Evolutionary conservation across 2,888 invertebrate species (phyloP), one percentile per base, ranked within the genome.

Genomic region (Pyrgus malvae): DNA sequence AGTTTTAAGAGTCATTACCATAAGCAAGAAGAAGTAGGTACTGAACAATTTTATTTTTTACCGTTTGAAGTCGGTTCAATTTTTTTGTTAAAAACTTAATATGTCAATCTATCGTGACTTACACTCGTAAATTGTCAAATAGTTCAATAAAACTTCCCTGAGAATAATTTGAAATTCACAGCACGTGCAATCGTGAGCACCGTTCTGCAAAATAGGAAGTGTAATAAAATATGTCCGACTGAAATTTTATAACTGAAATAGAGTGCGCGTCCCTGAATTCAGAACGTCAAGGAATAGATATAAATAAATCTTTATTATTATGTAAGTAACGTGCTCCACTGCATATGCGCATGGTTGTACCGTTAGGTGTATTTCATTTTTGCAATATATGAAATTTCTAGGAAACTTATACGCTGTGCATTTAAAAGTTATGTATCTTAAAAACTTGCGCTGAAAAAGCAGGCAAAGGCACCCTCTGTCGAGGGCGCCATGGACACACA

Each of bases 91-190:
- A n/a, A n/a, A n/a, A n/a, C n/a, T n/a, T n/a, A n/a, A n/a, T n/a
- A 37, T 53, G 44, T 37, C 51, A 53, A 53, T 53, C 44, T 53
- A 45, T 45, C 44, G 54, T 46, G 54, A 54, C 54, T 40, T 41
- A 54, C 29, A 31, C 53, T 53, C 53, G 38, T 53, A 54, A 54
- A 54, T 54, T 54, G 54, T 54, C 54, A 54, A 54, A 54, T 54
- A 54, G 38, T 54, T 54, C 54, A 54, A 54, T 54, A 54, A 48
- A 54, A 54, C 33, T 48, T 33, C 25, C 46, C 5, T 23, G 33
- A 12, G 54, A 62, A 69, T 77, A 76, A 77, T 79, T 83, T 80
- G 70, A 76, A 80, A 84, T 83, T 83, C 83, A 76, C 74, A 76
- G 72, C 83, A 78, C 83, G 83, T 74, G 72, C 79, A 74, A 74